phyloP scores from a whole-genome alignment of 2,797 vertebrate species.

The Falco concolor region DNA sequence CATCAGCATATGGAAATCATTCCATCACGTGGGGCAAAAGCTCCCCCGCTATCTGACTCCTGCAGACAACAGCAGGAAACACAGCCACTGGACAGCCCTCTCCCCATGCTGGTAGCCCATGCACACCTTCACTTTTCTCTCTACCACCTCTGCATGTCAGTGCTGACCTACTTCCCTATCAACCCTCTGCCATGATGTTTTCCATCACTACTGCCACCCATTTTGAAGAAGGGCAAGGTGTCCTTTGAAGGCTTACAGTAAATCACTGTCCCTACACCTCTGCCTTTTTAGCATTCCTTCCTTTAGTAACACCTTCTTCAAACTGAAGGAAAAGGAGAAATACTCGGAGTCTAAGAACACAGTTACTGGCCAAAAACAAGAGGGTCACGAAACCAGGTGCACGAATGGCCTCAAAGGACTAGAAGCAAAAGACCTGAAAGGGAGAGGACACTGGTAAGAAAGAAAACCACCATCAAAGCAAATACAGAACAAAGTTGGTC shows the following conservation, averaged over 20 bases:
- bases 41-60: no score
- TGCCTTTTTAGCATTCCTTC: background rate
- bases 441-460: background rate
- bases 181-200: background rate
- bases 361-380: background rate
- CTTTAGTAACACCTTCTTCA: background rate
- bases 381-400: background rate
- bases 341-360: background rate
- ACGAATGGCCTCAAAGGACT: background rate
- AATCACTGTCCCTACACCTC: background rate
- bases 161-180: no score
- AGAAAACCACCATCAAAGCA: background rate
- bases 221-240: background rate
- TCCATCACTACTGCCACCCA: background rate
- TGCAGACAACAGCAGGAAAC: no score
- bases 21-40: no score
- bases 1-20: no score
- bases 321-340: background rate
- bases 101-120: no score
- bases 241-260: background rate
- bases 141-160: background rate
- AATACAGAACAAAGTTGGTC: no score
- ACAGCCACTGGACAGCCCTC: no score
- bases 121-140: no score
- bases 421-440: background rate